These are phyloP conservation scores for Diprion similis DNA, from an alignment of 1,140 invertebrate species.

Conservation along the genomic window DNA sequence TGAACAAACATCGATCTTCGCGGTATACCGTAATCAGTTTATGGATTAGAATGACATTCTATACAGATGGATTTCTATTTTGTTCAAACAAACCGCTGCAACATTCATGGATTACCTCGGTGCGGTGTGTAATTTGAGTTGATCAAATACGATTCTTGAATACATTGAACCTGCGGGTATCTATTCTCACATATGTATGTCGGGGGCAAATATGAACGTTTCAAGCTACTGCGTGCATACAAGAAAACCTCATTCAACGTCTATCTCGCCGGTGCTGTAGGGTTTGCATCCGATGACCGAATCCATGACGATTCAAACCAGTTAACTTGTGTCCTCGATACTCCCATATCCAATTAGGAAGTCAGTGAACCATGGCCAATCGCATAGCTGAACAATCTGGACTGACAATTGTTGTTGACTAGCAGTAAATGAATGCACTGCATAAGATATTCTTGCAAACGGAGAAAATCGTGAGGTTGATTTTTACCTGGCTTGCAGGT, in stretches of 20 bases:
- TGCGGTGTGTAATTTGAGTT: not conserved
- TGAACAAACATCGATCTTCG: too few species aligned
- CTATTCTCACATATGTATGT: not conserved
- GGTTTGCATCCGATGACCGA: not conserved
- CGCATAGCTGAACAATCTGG: not conserved
- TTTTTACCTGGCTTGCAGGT: too few species aligned
- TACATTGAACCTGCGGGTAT: not conserved
- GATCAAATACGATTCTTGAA: constrained; percentile 2
- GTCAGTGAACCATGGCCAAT: not conserved
- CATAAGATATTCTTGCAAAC: too few species aligned
- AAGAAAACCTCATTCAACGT: not conserved
- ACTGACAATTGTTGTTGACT: not conserved
- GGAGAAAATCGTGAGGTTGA: too few species aligned
- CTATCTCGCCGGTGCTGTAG: not conserved
- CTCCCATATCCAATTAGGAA: not conserved
- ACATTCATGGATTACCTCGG: not conserved
- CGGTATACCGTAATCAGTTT: too few species aligned
- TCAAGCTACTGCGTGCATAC: not conserved
- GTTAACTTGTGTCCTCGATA: not conserved
- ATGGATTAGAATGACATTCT: too few species aligned
- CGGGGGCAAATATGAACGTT: not conserved
- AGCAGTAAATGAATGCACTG: too few species aligned
- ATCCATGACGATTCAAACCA: not conserved
- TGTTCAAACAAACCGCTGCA: not conserved
- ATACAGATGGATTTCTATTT: not conserved